Base-by-base conservation (phyloP, 2,888 invertebrate species). In the Byasa hedistus region DNA sequence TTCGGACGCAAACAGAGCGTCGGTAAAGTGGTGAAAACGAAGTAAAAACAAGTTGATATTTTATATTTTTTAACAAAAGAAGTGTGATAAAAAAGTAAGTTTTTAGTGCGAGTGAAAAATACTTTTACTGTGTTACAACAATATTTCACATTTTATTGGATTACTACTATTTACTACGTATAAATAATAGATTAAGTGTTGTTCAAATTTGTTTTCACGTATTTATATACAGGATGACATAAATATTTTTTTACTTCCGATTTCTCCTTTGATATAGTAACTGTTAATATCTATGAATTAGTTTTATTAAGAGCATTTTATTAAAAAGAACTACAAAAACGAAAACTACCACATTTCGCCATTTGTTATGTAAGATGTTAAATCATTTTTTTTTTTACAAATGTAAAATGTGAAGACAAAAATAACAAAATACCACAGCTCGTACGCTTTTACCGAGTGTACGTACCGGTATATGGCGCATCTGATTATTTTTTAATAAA, bases 1-100 rank as follows among this genome's bases (percentile, higher is more conserved):
- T 90, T 91, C 91, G 83, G 80, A 85, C 86, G 83, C 87, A 85
- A 85, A 84, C 89, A 85, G 79, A 85, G 90, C 84, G 82, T 80
- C 84, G 74, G 88, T 84, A 80, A 84, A 86, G 87, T 85, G 75
- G 88, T 87, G 82, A 83, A 80, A 79, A 81, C 78, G 79, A 81
- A 78, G 79, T 80, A 75, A 76, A 75, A 36, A 12, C 12, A 72
- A 75, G 65, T 70, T 74, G 73, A 73, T 75, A 75, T 69, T 64
- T 74, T 75, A 71, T 74, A 81, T 85, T 87, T 83, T 79, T 77
- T 83, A 76, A 83, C 74, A 82, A n/a, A 81, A 79, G 78, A 81
- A 81, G 82, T 81, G 75, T 75, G 72, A 73, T 76, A 76, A 69
- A 75, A 79, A 81, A 77, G 89, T 89, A 90, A 89, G 89, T 89